A percentile compares a stretch with the other conserved stretches of the same genome.
phyloP scores from a whole-genome alignment of 2,888 invertebrate species.

The Agonum fuliginosum region DNA sequence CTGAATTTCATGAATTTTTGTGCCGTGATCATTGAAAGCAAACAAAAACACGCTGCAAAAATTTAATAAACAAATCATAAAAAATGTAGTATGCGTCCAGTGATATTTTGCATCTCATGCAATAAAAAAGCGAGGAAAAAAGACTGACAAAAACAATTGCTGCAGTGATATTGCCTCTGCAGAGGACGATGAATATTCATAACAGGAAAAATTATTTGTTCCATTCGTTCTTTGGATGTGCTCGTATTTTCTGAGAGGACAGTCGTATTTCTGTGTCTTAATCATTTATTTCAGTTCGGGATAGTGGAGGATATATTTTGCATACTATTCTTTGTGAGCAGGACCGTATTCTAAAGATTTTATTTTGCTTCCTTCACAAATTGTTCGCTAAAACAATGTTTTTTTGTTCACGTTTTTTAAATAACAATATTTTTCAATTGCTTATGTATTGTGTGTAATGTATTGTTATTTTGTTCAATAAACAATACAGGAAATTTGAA shows the following conservation, averaged over 20 bases:
- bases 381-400: too few relatives aligned
- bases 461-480: too few relatives aligned
- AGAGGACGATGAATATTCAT: conserved; percentile 27
- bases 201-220: conserved; percentile 24
- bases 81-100: neutral
- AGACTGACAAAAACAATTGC: neutral
- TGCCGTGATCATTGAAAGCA: neutral
- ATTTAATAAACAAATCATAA: conserved; percentile 11
- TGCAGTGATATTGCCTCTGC: neutral
- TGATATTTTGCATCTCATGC: conserved; percentile 5
- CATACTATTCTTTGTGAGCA: neutral
- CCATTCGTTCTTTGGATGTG: neutral
- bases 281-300: neutral
- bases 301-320: neutral
- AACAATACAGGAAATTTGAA: too few relatives aligned
- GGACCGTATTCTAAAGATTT: neutral
- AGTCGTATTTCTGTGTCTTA: neutral
- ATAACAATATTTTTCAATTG: too few relatives aligned
- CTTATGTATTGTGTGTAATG: too few relatives aligned
- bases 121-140: neutral
- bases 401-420: too few relatives aligned
- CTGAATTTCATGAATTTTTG: neutral
- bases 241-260: conserved; percentile 7
- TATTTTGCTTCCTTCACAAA: too few relatives aligned
- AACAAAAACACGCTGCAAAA: neutral